Base-by-base conservation (phyloP, 2,797 vertebrate genomes). In the Sternarchorhynchus goeldii region DNA sequence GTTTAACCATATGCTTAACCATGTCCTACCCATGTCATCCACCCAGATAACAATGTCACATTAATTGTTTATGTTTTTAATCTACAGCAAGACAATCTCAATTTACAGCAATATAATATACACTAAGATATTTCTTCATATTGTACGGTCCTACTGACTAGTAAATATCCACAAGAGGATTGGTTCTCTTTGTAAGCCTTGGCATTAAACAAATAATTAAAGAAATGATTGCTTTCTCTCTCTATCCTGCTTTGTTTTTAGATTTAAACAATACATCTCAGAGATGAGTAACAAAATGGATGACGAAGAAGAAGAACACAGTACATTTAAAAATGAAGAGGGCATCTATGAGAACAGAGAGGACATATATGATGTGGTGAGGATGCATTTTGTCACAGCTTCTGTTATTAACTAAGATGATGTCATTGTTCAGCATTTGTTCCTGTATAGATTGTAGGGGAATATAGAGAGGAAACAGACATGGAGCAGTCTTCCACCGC, bases 381-480 rank as follows among this genome's bases (percentile, higher is more conserved):
- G 79, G 58, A 64, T 8, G 20, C 16, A 41, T 63, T 80, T 41
- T 50, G 16, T 6, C 3, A 25, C 5, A 29, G 62, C 5, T 18
- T 3, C 6, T 67, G 50, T 34, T 57, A 36, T 8, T 65, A 18
- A 45, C 25, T 64, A 5, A 17, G 34, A n/a, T 25, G 21, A 63
- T n/a, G 21, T 3, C 4, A 16, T 50, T 45, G 5, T n/a, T 45
- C 17, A 66, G 64, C 12, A 2, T 50, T 29, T 21, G 32, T 31
- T 4, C 18, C 18, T 75, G 34, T 58, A 12, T 39, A 83, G 81
- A 29, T 36, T 70, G 34, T 25, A 21, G 78, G 59, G 18, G 17
- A 12, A 32, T 83, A 74, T 62, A 68, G 5, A 53, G 81, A 83
- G 41, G 78, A 80, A 56, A 59, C n/a, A 1, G 78, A 74, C 1